phyloP scores from a whole-genome alignment of 2,888 invertebrate genomes.

The Petrophora chlorosata region DNA sequence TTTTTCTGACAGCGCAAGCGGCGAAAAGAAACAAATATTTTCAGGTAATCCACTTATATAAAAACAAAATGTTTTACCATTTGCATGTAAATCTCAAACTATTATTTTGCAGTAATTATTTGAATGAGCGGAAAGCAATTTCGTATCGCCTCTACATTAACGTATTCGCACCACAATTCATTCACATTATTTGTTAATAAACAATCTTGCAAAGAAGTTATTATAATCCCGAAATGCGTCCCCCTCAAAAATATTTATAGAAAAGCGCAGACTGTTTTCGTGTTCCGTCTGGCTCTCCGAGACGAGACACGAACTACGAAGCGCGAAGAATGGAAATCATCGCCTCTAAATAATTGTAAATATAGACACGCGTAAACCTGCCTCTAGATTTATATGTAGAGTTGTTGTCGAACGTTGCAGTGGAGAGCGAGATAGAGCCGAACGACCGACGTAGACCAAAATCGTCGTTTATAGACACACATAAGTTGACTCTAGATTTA shows the following conservation, averaged over 20 bases:
- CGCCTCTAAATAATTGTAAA: conserved; percentile 53
- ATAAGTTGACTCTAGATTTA: no score
- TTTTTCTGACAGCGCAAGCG: no score
- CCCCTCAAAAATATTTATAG: conserved; percentile 26
- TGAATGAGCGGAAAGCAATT: neutral
- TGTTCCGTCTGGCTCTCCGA: conserved; percentile 49
- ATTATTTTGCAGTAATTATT: no score
- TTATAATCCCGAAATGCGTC: conserved; percentile 3
- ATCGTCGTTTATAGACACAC: no score
- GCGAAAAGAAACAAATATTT: no score
- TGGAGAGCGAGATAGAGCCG: neutral
- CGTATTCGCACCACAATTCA: neutral
- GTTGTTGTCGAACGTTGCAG: neutral
- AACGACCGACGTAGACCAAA: no score
- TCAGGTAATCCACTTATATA: no score
- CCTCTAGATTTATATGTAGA: conserved; percentile 19
- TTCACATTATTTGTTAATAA: neutral
- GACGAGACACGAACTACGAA: conserved; percentile 47
- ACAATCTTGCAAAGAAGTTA: neutral
- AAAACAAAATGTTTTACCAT: no score
- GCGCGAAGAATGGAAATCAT: conserved; percentile 65
- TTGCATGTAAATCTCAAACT: no score
- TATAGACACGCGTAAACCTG: conserved; percentile 46
- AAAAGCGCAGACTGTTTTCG: conserved; percentile 28
- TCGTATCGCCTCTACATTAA: neutral